Evolutionary conservation across 2,113 vertebrate genomes (phyloP).

Genomic region (Thalassoma bifasciatum): DNA sequence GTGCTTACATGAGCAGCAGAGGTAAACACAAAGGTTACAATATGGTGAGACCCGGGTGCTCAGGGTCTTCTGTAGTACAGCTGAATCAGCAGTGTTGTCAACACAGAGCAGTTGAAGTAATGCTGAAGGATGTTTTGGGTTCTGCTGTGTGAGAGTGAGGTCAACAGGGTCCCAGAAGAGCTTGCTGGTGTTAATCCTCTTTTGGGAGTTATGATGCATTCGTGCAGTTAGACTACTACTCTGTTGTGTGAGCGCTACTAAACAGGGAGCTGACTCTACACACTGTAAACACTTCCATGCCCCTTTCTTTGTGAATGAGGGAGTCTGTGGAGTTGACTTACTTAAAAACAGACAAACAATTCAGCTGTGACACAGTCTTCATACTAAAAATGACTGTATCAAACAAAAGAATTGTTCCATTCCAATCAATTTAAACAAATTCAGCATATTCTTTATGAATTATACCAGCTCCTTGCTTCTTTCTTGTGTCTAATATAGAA

Average conservation of each 20-base stretch:
- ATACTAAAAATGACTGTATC: background rate
- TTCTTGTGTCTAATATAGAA: background rate
- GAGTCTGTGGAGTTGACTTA: background rate
- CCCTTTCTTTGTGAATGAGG: slow-evolving; percentile 24
- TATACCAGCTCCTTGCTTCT: no score
- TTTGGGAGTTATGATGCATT: slow-evolving; percentile 81
- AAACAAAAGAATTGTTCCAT: background rate
- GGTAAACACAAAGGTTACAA: slow-evolving; percentile 46
- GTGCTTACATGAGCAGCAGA: slow-evolving; percentile 3
- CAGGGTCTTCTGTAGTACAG: slow-evolving; percentile 6
- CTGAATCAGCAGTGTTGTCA: slow-evolving; percentile 50
- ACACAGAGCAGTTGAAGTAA: slow-evolving; percentile 47
- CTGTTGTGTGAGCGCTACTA: slow-evolving; percentile 49
- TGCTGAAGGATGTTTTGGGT: slow-evolving; percentile 65
- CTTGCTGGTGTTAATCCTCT: slow-evolving; percentile 79
- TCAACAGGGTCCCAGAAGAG: slow-evolving; percentile 72
- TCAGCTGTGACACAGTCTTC: background rate
- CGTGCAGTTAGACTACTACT: slow-evolving; percentile 68
- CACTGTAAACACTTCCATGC: background rate
- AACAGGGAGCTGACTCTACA: slow-evolving; percentile 13
- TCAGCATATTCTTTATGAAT: background rate
- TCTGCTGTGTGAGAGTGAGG: slow-evolving; percentile 68
- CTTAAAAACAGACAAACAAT: background rate
- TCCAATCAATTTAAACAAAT: background rate
- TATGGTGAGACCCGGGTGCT: slow-evolving; percentile 16